Evolutionary conservation across 2,113 vertebrate species (phyloP).

Genomic region (Pygoscelis antarcticus): DNA sequence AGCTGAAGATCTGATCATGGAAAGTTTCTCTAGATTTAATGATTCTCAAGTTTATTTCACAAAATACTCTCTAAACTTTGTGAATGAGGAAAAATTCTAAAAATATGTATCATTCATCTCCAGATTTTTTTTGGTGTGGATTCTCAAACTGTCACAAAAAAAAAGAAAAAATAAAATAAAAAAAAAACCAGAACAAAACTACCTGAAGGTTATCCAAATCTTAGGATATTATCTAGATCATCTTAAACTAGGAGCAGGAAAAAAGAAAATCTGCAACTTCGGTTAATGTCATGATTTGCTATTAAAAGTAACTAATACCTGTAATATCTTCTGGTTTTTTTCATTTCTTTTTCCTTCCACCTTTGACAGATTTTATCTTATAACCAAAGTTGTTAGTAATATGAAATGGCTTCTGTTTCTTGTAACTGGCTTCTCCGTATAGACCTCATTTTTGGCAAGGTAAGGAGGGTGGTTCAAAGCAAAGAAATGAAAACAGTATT

Average conservation of each 20-base stretch:
- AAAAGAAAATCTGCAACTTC: neutral
- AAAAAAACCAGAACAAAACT: too few relatives aligned
- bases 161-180: too few relatives aligned
- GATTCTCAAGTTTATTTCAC: neutral
- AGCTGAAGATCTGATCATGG: neutral
- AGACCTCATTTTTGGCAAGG: fast-evolving
- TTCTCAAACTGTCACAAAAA: neutral
- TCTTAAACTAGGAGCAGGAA: neutral
- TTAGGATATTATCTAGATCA: neutral
- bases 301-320: neutral
- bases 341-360: neutral
- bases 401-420: conserved; percentile 36
- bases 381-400: conserved; percentile 3
- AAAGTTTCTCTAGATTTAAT: neutral
- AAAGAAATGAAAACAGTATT: conserved; percentile 7
- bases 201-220: neutral
- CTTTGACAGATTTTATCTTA: neutral
- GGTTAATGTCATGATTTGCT: neutral
- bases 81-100: neutral
- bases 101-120: neutral
- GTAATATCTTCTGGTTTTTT: neutral
- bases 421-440: neutral
- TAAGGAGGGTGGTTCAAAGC: neutral
- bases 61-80: neutral
- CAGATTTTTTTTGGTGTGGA: neutral